phyloP scores from a whole-genome alignment of 2,888 invertebrate genomes.

The Aphodius granarius region DNA sequence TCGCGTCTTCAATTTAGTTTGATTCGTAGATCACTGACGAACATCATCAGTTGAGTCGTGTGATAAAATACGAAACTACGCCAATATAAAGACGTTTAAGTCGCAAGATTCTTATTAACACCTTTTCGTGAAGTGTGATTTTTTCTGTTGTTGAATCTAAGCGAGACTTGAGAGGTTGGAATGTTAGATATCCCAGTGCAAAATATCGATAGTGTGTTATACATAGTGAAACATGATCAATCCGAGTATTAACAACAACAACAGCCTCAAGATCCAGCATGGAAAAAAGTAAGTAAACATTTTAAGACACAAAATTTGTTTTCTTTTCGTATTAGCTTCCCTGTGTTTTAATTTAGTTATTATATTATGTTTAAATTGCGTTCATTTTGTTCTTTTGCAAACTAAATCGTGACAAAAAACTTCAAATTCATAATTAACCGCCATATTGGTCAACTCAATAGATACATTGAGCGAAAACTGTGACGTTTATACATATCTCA shows the following conservation, averaged over 20 bases:
- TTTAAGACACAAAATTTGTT: background rate
- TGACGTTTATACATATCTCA: too few species aligned
- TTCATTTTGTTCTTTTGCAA: too few species aligned
- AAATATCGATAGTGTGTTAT: too few species aligned
- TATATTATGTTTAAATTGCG: too few species aligned
- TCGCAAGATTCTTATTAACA: background rate
- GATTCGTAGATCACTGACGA: background rate
- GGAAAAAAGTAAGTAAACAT: conserved; percentile 27
- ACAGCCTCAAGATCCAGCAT: conserved; percentile 12
- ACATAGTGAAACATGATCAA: conserved; percentile 8
- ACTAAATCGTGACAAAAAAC: too few species aligned
- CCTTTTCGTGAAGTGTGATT: background rate
- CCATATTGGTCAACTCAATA: background rate
- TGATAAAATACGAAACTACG: background rate
- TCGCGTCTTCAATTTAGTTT: background rate
- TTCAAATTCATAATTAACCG: too few species aligned
- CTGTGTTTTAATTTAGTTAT: background rate
- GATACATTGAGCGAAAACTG: too few species aligned
- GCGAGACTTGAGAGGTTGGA: background rate
- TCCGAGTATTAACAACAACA: conserved; percentile 21
- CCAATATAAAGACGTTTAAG: background rate
- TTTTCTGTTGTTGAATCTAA: background rate
- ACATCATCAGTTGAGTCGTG: background rate
- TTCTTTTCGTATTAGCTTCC: background rate
- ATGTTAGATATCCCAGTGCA: background rate